phyloP scores from a whole-genome alignment of 2,888 invertebrate genomes.

The Salticus scenicus region DNA sequence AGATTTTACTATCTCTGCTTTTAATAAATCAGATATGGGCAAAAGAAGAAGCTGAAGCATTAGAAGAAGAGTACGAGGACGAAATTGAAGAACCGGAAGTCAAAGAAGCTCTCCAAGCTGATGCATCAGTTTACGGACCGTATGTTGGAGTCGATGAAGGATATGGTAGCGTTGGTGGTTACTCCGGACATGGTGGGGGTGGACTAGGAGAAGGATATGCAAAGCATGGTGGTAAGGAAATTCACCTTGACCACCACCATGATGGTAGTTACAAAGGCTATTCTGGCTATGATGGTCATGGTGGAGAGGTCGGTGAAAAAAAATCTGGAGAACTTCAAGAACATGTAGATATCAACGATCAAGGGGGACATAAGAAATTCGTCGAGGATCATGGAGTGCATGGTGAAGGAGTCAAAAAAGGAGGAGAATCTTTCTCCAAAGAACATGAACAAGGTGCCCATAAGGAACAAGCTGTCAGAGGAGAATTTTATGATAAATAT shows the following conservation, averaged over 20 bases:
- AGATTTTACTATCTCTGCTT: conserved; percentile 18
- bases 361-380: conserved; percentile 58
- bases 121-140: conserved; percentile 55
- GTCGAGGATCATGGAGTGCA: conserved; percentile 50
- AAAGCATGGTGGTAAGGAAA: conserved; percentile 32
- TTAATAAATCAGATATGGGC: not conserved
- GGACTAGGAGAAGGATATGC: conserved; percentile 41
- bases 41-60: conserved; percentile 36
- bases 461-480: conserved; percentile 43
- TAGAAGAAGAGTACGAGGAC: conserved; percentile 52
- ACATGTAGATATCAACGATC: conserved; percentile 31
- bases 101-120: conserved; percentile 52
- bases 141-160: conserved; percentile 19
- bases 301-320: conserved; percentile 48
- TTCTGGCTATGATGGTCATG: conserved; percentile 56
- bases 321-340: conserved; percentile 48
- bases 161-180: conserved; percentile 27
- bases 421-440: conserved; percentile 44
- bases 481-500: conserved; percentile 60
- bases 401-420: conserved; percentile 61
- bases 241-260: conserved; percentile 44
- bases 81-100: conserved; percentile 30
- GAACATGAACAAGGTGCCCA: conserved; percentile 51
- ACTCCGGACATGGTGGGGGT: conserved; percentile 42
- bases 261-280: conserved; percentile 52